Evolutionary conservation across 2,888 invertebrate genomes (phyloP).

Genomic region (Melinopterus prodromus): DNA sequence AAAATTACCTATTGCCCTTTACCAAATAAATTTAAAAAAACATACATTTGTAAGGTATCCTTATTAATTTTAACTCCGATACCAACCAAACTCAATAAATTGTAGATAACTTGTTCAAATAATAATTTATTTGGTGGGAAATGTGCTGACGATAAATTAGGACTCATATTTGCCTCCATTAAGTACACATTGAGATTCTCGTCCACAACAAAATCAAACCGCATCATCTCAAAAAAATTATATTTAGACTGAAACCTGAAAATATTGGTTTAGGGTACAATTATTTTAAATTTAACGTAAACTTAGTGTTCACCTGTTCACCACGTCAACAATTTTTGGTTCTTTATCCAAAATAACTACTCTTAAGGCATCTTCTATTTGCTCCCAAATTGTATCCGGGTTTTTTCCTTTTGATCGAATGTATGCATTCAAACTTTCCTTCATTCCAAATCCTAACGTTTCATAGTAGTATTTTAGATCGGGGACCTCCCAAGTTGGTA

Average conservation of each 20-base stretch:
- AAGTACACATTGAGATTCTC: constrained; percentile 84
- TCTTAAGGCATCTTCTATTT: constrained; percentile 81
- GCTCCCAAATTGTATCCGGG: constrained; percentile 78
- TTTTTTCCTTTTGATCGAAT: constrained; percentile 72
- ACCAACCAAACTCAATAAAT: constrained; percentile 82
- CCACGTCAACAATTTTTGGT: constrained; percentile 67
- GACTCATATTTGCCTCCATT: constrained; percentile 98
- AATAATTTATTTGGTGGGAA: constrained; percentile 87
- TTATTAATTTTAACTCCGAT: constrained; percentile 65
- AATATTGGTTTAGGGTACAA: constrained; percentile 13
- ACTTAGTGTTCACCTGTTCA: constrained; percentile 55
- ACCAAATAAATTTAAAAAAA: not conserved
- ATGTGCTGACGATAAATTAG: constrained; percentile 93
- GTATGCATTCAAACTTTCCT: constrained; percentile 84
- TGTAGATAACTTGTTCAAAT: constrained; percentile 93
- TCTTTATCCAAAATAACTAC: constrained; percentile 77
- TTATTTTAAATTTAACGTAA: not conserved
- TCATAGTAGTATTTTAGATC: constrained; percentile 76
- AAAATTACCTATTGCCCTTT: not conserved
- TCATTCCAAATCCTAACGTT: constrained; percentile 81
- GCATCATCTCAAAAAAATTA: constrained; percentile 93
- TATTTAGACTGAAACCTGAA: constrained; percentile 62
- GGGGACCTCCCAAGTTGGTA: constrained; percentile 93
- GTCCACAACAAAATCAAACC: constrained; percentile 94
- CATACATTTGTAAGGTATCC: constrained; percentile 60